Evolutionary conservation across 2,888 invertebrate genomes (phyloP).

Genomic region (Drosophila antonietae): DNA sequence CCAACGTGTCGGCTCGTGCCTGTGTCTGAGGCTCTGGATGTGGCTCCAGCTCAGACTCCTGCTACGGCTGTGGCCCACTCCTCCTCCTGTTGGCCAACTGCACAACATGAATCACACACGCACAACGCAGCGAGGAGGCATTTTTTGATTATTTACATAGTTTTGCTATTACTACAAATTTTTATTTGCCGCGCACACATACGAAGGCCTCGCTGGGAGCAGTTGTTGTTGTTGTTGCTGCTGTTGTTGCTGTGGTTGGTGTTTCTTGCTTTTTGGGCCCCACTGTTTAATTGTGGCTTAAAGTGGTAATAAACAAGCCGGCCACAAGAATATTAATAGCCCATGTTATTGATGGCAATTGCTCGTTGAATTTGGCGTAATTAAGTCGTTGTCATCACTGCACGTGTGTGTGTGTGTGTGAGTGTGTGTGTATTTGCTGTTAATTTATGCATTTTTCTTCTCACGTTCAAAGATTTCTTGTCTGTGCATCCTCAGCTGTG

Average conservation of each 20-base stretch:
- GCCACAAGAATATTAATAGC: slow-evolving; percentile 77
- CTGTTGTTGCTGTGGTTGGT: slow-evolving; percentile 34
- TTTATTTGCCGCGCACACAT: slow-evolving; percentile 73
- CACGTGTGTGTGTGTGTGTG: slow-evolving; percentile 14
- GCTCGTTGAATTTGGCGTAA: slow-evolving; percentile 81
- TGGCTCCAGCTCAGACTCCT: slow-evolving; percentile 11
- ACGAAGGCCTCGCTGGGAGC: slow-evolving; percentile 38
- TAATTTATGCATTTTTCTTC: slow-evolving; percentile 59
- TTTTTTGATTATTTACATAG: slow-evolving; percentile 79
- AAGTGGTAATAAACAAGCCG: slow-evolving; percentile 77
- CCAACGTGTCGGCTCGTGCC: slow-evolving; percentile 65
- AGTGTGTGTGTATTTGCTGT: slow-evolving; percentile 10
- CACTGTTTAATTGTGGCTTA: slow-evolving; percentile 77
- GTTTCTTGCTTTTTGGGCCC: slow-evolving; percentile 54
- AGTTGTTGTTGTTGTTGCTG: slow-evolving; percentile 35
- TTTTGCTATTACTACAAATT: slow-evolving; percentile 81
- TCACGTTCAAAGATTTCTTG: slow-evolving; percentile 31
- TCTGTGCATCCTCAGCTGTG: slow-evolving; percentile 9
- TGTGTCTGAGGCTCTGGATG: slow-evolving; percentile 20
- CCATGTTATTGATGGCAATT: slow-evolving; percentile 82
- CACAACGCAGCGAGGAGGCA: slow-evolving; percentile 65
- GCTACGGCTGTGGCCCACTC: slow-evolving; percentile 57
- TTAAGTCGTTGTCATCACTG: slow-evolving; percentile 77
- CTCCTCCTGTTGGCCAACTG: slow-evolving; percentile 53
- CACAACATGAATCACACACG: slow-evolving; percentile 77